Evolutionary conservation across 37 sponge, comb jelly and placozoan species (phyloP), one percentile per base, ranked within the genome.

Genomic region (Aplysina aerophoba): DNA sequence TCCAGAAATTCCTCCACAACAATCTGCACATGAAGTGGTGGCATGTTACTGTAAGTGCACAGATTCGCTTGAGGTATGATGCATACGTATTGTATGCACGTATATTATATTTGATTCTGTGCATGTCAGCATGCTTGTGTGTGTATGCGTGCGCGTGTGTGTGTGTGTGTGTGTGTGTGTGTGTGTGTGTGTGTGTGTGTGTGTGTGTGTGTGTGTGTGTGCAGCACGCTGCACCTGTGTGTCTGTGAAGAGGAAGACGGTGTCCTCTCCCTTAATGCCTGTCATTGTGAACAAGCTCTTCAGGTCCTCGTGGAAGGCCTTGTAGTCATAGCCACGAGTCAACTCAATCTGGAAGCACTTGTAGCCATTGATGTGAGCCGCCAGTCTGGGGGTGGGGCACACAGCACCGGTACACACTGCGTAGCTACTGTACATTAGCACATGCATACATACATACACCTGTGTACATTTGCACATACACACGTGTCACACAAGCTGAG

Each of bases 291-390:
- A 97, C 33, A 97, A 69, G 53, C 85, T 87, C 85, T 93, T 95
- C 15, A 99, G 85, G 86, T 99, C 99, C 74, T 99, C 99, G 66
- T 93, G 95, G 87, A 97, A 99, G 71, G 90, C 72, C n/a, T 91
- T 88, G 64, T 97, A 97, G 81, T 93, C 87, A 89, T 99, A 99
- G 50, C 97, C 97, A 30, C 97, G 84, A 50, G 90, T 91, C 39
- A 97, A 86, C 79, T 99, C 99, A 84, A 99, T 99, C 84, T 99
- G 99, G 90, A 99, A 97, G 80, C 99, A 99, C 62, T 91, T 88
- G 90, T 97, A 99, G 27, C 93, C 95, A 73, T 86, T 83, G 85
- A 99, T 99, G 88, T 97, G 97, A 30, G 95, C 90, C n/a, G 99
- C 99, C 56, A 98, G 87, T 79, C 97, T 75, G 25, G 2, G 4